Percentiles rank a stretch among this genome's conserved stretches.
These are phyloP conservation scores for Heteractis magnifica DNA, from an alignment of 92 coral and sea anemone species.

Conservation along the genomic window DNA sequence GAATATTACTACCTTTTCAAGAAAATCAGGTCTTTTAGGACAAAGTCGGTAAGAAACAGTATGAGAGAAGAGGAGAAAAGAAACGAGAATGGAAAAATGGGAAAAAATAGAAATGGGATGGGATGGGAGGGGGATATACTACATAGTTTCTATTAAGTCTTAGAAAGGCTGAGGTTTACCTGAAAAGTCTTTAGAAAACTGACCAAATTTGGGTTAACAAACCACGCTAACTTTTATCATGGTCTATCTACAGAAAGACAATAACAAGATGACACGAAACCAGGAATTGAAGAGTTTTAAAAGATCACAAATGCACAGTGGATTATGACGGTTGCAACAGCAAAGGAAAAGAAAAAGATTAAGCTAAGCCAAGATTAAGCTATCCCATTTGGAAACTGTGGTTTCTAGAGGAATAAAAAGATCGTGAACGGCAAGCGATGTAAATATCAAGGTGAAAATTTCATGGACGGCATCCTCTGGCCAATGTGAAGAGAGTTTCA, in stretches of 20 bases:
- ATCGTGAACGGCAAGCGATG: too few relatives aligned
- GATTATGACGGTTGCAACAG: too few relatives aligned
- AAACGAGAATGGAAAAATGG: neutral
- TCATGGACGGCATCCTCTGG: too few relatives aligned
- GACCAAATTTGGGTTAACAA: neutral
- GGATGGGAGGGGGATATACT: neutral
- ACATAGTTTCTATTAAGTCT: too few relatives aligned
- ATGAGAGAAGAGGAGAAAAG: neutral
- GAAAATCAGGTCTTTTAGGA: constrained; percentile 14
- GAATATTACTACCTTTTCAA: constrained; percentile 30
- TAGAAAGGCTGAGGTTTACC: too few relatives aligned
- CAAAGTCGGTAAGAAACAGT: constrained; percentile 6
- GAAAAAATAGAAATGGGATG: neutral
- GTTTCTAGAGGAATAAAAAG: too few relatives aligned
- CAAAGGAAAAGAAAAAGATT: neutral
- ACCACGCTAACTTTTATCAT: neutral
- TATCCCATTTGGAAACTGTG: neutral
- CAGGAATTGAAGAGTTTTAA: too few relatives aligned
- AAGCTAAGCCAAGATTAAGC: neutral
- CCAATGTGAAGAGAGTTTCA: too few relatives aligned
- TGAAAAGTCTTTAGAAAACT: too few relatives aligned
- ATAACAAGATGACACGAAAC: neutral
- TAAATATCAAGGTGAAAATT: too few relatives aligned
- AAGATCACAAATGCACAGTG: too few relatives aligned
- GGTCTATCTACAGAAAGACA: neutral